Percentiles rank a stretch among this genome's conserved stretches.
Evolutionary conservation across 1,140 invertebrate species (phyloP).

Genomic region (Dreissena rostriformis): DNA sequence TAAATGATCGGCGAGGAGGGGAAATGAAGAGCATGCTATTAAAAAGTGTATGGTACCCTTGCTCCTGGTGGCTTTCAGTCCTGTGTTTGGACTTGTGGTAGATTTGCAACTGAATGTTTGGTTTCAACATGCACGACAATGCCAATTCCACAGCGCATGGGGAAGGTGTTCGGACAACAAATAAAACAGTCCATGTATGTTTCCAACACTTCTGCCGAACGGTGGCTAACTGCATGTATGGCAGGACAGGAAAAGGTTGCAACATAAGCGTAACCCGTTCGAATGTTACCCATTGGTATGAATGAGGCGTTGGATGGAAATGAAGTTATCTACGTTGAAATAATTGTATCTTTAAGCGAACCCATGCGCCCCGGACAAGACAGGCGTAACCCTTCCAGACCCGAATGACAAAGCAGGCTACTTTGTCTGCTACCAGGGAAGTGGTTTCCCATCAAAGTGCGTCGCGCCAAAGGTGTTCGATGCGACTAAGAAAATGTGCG

Average conservation of each 20-base stretch:
- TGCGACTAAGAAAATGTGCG: conserved; percentile 30
- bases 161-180: not conserved
- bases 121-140: no score
- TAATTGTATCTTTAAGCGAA: conserved; percentile 23
- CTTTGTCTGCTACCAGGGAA: conserved; percentile 34
- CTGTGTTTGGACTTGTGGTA: no score
- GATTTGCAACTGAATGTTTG: no score
- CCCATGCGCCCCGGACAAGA: conserved; percentile 44
- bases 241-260: not conserved
- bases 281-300: not conserved
- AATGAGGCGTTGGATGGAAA: not conserved
- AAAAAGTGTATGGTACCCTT: not conserved
- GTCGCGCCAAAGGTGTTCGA: conserved; percentile 34
- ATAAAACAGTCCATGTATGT: not conserved
- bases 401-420: conserved; percentile 19
- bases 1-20: not conserved
- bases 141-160: no score
- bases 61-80: no score
- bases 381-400: conserved; percentile 31
- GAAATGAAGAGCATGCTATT: not conserved
- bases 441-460: not conserved
- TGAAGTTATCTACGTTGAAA: conserved; percentile 16
- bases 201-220: not conserved
- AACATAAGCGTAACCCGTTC: not conserved
- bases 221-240: not conserved